Base-by-base conservation (phyloP, 2,797 vertebrate genomes). In the Halcyon chelicuti region DNA sequence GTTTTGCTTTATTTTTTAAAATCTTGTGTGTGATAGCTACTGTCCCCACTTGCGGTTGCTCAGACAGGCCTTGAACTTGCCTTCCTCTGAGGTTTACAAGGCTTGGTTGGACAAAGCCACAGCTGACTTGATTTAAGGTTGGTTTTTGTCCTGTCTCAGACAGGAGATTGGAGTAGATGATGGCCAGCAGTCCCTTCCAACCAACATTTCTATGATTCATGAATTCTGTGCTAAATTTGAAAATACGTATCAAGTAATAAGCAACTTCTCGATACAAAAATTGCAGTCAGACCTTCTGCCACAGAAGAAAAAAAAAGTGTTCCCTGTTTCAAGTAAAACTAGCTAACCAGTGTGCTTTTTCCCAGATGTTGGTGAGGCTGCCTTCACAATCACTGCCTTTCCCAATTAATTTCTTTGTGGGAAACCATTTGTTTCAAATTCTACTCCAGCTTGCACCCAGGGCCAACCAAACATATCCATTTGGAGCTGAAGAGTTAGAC, bases 381-480 rank as follows among this genome's bases (percentile, higher is more conserved):
- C 60, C 76, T 95, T 68, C 74, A 60, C 52, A 39, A 71, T 40
- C 29, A 3, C 18, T 55, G 54, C 46, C 28, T 76, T 74, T 94
- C 88, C 86, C 63, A 44, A 16, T 51, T 71, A 3, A 31, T 78
- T 86, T 71, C 35, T 84, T 78, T 74, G 28, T 81, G 81, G 40
- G 85, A 94, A 88, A 79, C 12, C 39, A 33, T 94, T 94, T 90
- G 44, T 78, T 94, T 92, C 74, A 90, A 78, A 88, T 88, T 58
- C 52, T 57, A 4, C 33, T 82, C 31, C 77, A 58, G 52, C 51
- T 75, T 88, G 47, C 46, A 78, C 68, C 37, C 82, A 47, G 40
- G 86, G 75, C 57, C 79, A 84, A 74, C 44, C 83, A 52, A 67
- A 93, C 84, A 10, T 15, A 63, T 44, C 66, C 42, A 37, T 52